Conservation (phyloP, 1,140 invertebrate genomes). For the Neodiprion lecontei region DNA sequence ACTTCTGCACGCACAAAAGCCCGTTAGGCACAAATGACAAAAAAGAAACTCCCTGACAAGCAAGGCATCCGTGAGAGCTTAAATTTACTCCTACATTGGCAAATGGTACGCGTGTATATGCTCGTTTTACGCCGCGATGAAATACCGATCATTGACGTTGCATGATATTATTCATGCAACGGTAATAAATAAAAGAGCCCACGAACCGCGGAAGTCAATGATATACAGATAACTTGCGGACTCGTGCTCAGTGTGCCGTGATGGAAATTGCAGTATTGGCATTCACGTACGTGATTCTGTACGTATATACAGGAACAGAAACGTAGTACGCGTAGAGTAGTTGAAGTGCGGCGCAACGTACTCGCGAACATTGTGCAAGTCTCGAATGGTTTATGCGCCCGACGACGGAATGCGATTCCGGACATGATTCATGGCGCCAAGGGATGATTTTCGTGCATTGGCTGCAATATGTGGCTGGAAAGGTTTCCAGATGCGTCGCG, state of each 20-base stretch:
- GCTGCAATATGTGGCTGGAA: too few species aligned
- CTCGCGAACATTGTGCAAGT: background rate
- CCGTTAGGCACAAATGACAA: too few species aligned
- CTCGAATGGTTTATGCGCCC: conserved; percentile 36
- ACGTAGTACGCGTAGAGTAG: background rate
- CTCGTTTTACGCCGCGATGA: background rate
- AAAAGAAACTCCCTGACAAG: too few species aligned
- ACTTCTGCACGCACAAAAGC: too few species aligned
- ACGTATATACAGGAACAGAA: background rate
- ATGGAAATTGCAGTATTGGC: background rate
- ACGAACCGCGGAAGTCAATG: background rate
- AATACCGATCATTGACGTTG: background rate
- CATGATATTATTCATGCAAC: background rate
- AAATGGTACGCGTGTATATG: background rate
- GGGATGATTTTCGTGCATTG: background rate
- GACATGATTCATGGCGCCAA: conserved; percentile 47
- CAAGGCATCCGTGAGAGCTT: background rate
- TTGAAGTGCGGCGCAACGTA: background rate
- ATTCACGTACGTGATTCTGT: background rate
- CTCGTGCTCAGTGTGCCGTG: background rate
- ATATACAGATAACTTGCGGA: background rate
- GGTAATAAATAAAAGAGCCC: conserved; percentile 2
- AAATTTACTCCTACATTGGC: background rate
- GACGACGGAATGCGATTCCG: conserved; percentile 46
- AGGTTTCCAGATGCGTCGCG: too few species aligned